Base-by-base conservation (phyloP, 1,140 invertebrate genomes). In the Panagrolaimus sp. region DNA sequence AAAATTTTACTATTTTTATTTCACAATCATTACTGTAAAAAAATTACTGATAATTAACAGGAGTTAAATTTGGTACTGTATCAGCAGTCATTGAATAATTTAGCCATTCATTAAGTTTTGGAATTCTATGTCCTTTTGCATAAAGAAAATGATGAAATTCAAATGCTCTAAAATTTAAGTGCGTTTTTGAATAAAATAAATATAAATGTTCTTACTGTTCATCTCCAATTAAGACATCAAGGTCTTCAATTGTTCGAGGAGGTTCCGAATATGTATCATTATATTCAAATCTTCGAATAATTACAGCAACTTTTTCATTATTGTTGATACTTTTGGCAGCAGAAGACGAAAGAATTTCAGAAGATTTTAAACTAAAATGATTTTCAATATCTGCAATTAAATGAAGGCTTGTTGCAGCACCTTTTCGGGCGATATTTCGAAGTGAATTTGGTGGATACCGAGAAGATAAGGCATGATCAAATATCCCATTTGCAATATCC, bases 301-400 rank as follows among this genome's bases (percentile, higher is more conserved):
- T 17, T 0, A 71, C 28, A 21, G 71, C 70, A 21, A 68, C 24
- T 32, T 63, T 63, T 15, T 71, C 63, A 17, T 12, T 46, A 7
- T 24, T 15, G 58, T 73, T n/a, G 12, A 38, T 7, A 38, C 32
- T 38, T 38, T 38, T 38, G 2, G 32, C 32, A 38, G 32, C 32
- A 2, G 32, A 38, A 38, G 7, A 2, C 2, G 32, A 38, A 2
- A 38, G 7, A 38, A 38, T 38, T 7, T 48, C 46, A 12, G 10
- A 8, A 67, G 12, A 17, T 10, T 43, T 21, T 32, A n/a, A 7
- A n/a, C 44, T 45, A 52, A 26, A 46, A 48, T 74, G 74, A 21
- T 71, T 71, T 55, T 71, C 71, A 32, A 71, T 72, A 32, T 71
- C 71, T 17, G 69, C 70, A 24, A 71, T 46, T 3, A 71, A n/a